phyloP scores from a whole-genome alignment of 2,888 invertebrate species.

The Allolobophora icterica region DNA sequence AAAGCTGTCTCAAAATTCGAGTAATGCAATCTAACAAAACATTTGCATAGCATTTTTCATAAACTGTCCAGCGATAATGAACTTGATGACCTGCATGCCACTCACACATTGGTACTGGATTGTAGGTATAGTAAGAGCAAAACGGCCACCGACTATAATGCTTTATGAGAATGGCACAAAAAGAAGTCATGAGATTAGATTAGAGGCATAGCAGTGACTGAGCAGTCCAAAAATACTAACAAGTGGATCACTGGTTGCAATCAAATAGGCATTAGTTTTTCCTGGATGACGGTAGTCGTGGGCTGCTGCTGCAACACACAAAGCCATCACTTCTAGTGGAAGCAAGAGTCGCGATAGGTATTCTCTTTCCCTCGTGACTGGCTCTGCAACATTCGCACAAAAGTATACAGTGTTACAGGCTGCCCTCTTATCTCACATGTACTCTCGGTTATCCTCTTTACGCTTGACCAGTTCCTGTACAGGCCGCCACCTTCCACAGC shows the following conservation, averaged over 20 bases:
- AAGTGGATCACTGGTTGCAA: slow-evolving; percentile 70
- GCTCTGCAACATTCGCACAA: too few relatives aligned
- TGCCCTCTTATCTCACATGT: too few relatives aligned
- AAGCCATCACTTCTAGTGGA: slow-evolving; percentile 70
- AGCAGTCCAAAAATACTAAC: slow-evolving; percentile 54
- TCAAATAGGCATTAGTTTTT: slow-evolving; percentile 72
- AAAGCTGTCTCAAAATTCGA: neutral
- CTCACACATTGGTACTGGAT: neutral
- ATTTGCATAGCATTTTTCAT: neutral
- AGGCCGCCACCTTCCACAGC: neutral
- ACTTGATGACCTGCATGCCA: neutral
- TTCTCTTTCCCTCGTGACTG: too few relatives aligned
- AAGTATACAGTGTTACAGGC: too few relatives aligned
- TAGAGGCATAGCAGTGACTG: neutral
- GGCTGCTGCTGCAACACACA: slow-evolving; percentile 72
- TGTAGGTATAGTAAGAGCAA: neutral
- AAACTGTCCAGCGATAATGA: neutral
- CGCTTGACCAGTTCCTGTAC: neutral
- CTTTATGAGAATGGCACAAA: neutral
- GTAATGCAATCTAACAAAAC: neutral
- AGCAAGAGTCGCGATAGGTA: too few relatives aligned
- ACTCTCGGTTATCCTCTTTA: too few relatives aligned
- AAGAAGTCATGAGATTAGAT: neutral
- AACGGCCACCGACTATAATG: neutral
- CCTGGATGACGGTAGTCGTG: slow-evolving; percentile 73